Conservation (phyloP, 2,797 vertebrate genomes). For the Leptoclinus maculatus region DNA sequence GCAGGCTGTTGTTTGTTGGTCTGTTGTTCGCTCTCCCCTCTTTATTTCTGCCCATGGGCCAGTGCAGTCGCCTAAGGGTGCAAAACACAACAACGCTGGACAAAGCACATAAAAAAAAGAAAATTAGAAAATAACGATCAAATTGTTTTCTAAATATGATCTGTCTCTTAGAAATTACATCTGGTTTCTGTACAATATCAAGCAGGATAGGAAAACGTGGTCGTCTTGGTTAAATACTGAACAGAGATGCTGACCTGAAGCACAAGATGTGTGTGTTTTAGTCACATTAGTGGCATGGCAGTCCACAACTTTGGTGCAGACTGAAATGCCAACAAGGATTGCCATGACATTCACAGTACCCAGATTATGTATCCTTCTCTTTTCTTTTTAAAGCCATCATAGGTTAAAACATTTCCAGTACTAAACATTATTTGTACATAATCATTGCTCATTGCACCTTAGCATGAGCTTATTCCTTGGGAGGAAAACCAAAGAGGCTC, state of each 20-base stretch:
- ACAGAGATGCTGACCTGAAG: not conserved
- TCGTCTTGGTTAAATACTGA: not conserved
- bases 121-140: not conserved
- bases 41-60: conserved; percentile 86
- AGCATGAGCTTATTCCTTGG: conserved; percentile 83
- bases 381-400: not conserved
- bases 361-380: not conserved
- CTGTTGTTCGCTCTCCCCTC: conserved; percentile 38
- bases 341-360: not conserved
- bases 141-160: not conserved
- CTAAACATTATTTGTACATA: too few relatives aligned
- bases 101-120: not conserved
- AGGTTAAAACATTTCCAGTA: not conserved
- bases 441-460: too few relatives aligned
- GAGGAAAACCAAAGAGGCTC: conserved; percentile 88
- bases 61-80: not conserved
- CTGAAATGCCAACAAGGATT: not conserved
- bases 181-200: not conserved
- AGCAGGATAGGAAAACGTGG: not conserved
- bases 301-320: not conserved
- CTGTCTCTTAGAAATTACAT: not conserved
- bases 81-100: conserved; percentile 2
- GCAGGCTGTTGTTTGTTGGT: conserved; percentile 79
- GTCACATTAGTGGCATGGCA: not conserved
- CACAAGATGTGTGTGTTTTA: not conserved